Percentiles rank a stretch among this genome's conserved stretches.
Evolutionary conservation across 2,797 vertebrate genomes (phyloP).

Genomic region (Paguma larvata): DNA sequence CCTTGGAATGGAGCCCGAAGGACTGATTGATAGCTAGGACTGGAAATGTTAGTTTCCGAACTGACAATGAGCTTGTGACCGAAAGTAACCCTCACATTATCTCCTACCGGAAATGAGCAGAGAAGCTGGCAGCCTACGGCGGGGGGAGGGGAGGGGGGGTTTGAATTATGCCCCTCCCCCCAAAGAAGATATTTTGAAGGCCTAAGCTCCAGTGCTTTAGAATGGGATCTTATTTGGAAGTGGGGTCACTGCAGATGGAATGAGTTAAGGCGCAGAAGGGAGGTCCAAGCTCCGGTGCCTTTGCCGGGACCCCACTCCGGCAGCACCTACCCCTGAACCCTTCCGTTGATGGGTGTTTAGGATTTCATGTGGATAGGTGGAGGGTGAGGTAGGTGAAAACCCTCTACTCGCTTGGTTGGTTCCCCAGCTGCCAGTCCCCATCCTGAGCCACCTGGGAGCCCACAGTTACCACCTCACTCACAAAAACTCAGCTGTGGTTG

Average conservation of each 20-base stretch:
- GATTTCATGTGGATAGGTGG: not conserved
- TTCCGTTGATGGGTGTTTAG: too few species aligned
- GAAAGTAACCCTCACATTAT: not conserved
- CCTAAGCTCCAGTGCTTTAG: not conserved
- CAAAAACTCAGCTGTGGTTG: not conserved
- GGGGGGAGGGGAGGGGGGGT: too few species aligned
- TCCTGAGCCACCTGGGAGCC: not conserved
- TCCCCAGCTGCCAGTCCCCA: not conserved
- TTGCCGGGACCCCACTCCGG: rapidly evolving
- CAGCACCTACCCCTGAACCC: not conserved
- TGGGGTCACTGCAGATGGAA: not conserved
- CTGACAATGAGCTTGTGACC: not conserved
- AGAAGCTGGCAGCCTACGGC: not conserved
- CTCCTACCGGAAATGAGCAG: not conserved
- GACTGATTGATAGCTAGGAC: not conserved
- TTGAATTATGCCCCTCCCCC: not conserved
- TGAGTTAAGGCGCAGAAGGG: not conserved
- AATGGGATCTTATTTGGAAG: not conserved
- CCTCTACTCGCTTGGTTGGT: not conserved
- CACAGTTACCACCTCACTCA: not conserved
- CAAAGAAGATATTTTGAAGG: not conserved
- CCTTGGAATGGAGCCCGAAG: not conserved
- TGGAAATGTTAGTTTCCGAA: not conserved
- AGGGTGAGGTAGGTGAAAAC: not conserved
- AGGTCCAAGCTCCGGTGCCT: not conserved